These are phyloP conservation scores for Elachura formosa DNA, from an alignment of 2,113 vertebrate genomes.

Conservation along the genomic window DNA sequence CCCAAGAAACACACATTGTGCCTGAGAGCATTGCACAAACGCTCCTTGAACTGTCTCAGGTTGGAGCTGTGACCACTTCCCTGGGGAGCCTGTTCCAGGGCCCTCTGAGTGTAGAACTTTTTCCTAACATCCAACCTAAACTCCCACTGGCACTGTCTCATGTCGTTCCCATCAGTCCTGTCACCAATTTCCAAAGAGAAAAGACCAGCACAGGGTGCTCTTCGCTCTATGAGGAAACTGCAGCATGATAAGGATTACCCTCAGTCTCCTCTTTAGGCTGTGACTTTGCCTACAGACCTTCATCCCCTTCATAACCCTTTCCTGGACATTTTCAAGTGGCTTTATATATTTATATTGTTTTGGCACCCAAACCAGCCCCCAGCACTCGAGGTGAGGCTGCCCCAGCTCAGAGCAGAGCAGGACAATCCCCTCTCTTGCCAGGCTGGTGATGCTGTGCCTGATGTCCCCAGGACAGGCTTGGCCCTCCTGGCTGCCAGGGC, in stretches of 20 bases:
- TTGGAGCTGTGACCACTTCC: neutral
- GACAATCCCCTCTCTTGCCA: neutral
- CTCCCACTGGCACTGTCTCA: neutral
- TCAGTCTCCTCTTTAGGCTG: neutral
- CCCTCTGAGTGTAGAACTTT: neutral
- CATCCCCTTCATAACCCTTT: neutral
- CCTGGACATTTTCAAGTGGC: neutral
- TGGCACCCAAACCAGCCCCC: fast-evolving
- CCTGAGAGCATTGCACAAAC: neutral
- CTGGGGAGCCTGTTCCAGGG: neutral
- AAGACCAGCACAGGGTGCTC: neutral
- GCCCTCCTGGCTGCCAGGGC: neutral
- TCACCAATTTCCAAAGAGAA: no score
- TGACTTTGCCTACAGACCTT: neutral
- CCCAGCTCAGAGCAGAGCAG: neutral
- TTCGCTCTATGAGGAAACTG: neutral
- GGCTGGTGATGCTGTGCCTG: fast-evolving
- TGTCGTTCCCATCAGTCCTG: neutral
- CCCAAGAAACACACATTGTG: neutral
- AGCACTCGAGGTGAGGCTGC: fast-evolving
- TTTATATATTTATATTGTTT: neutral
- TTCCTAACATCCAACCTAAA: neutral
- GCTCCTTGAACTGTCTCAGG: neutral
- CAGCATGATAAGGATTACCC: neutral
- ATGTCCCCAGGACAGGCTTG: fast-evolving